Evolutionary conservation across 1,140 invertebrate genomes (phyloP).

Genomic region (Drosophila ambigua): DNA sequence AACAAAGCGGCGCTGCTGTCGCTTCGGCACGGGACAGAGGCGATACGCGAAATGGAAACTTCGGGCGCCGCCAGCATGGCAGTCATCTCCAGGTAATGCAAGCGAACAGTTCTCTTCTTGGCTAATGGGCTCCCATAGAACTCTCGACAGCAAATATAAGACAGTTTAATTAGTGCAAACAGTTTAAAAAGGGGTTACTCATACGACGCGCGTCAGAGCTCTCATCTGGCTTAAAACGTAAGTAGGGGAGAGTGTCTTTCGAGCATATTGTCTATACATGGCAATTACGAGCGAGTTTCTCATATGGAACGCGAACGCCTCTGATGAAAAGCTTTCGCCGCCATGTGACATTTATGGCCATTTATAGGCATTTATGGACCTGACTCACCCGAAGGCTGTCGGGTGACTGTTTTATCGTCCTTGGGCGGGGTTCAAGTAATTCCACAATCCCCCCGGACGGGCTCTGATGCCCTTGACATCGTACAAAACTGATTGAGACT

Average conservation of each 20-base stretch:
- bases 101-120: conserved; percentile 61
- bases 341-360: conserved; percentile 18
- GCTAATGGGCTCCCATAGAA: conserved; percentile 20
- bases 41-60: conserved; percentile 58
- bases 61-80: conserved; percentile 62
- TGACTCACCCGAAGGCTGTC: conserved; percentile 41
- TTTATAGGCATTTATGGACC: conserved; percentile 41
- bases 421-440: conserved; percentile 5
- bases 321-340: background rate
- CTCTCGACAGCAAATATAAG: conserved; percentile 9
- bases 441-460: background rate
- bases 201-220: conserved; percentile 36
- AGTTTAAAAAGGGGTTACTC: conserved; percentile 33
- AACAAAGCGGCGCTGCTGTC: conserved; percentile 49
- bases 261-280: background rate
- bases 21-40: conserved; percentile 27
- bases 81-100: conserved; percentile 83
- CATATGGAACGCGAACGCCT: conserved; percentile 1
- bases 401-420: background rate
- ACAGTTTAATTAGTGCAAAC: conserved; percentile 36
- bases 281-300: conserved; percentile 20
- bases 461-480: background rate
- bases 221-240: conserved; percentile 38
- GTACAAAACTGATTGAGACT: background rate
- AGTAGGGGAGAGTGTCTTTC: conserved; percentile 29